These are phyloP conservation scores for Candidula unifasciata DNA, from an alignment of 2,888 invertebrate genomes.

Conservation along the genomic window DNA sequence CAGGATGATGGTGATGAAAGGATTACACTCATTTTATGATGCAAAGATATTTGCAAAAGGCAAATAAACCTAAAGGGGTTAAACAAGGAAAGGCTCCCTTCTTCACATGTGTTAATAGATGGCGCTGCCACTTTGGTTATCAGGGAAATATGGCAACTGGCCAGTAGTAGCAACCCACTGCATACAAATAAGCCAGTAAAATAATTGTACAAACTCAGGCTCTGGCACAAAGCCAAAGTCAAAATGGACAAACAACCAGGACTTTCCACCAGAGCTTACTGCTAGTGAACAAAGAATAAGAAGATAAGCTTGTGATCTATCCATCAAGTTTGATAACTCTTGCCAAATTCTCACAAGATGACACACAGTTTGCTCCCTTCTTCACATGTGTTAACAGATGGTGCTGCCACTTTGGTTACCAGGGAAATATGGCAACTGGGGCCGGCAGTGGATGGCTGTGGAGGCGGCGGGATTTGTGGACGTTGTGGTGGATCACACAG, in stretches of 20 bases:
- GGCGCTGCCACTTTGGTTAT: constrained; percentile 69
- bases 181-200: too few relatives aligned
- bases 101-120: constrained; percentile 65
- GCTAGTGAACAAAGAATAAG: too few relatives aligned
- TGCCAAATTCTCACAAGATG: constrained; percentile 56
- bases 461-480: constrained; percentile 65
- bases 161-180: constrained; percentile 59
- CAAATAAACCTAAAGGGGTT: too few relatives aligned
- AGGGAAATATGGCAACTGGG: constrained; percentile 65
- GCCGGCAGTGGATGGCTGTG: constrained; percentile 57
- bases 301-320: too few relatives aligned
- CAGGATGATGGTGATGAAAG: too few relatives aligned
- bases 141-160: constrained; percentile 63
- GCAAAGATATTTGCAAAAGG: too few relatives aligned
- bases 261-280: too few relatives aligned
- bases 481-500: constrained; percentile 65
- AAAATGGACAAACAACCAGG: too few relatives aligned
- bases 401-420: constrained; percentile 67
- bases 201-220: too few relatives aligned
- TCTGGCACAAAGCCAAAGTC: too few relatives aligned
- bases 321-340: background rate
- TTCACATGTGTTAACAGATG: constrained; percentile 66
- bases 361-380: constrained; percentile 68
- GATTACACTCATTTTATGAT: too few relatives aligned
- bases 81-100: too few relatives aligned